Conservation (phyloP, 2,888 invertebrate genomes). For the Agapetus fuscipes region DNA sequence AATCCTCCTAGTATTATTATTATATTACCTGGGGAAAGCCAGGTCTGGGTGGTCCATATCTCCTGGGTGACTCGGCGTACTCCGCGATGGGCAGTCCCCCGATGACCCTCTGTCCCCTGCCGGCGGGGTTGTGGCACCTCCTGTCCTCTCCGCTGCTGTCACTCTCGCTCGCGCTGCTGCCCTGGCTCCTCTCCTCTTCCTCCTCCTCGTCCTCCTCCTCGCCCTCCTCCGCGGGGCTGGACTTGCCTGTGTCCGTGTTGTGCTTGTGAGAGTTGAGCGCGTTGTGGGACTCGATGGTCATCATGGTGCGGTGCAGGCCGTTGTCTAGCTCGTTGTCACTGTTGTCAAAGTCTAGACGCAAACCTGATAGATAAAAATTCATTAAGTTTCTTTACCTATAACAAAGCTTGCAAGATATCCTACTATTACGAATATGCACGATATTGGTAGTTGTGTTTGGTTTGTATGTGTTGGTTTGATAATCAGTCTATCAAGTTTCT, state of each 20-base stretch:
- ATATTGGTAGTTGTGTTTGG: no score
- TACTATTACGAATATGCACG: slow-evolving; percentile 7
- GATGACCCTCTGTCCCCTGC: slow-evolving; percentile 55
- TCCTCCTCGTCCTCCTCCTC: slow-evolving; percentile 21
- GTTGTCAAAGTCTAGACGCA: slow-evolving; percentile 44
- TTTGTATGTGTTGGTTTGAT: no score
- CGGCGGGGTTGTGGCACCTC: slow-evolving; percentile 29
- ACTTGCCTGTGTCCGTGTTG: slow-evolving; percentile 42
- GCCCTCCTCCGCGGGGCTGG: slow-evolving; percentile 22
- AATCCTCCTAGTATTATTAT: no score
- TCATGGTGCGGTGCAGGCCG: slow-evolving; percentile 41
- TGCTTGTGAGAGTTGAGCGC: slow-evolving; percentile 31
- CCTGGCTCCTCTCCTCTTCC: slow-evolving; percentile 30
- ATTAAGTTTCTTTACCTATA: no score
- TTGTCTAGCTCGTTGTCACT: slow-evolving; percentile 44
- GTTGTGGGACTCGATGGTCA: slow-evolving; percentile 11
- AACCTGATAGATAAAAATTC: slow-evolving; percentile 28
- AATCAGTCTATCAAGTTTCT: slow-evolving; percentile 9
- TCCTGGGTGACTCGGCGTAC: slow-evolving; percentile 82
- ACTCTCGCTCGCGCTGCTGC: slow-evolving; percentile 33
- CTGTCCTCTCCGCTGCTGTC: slow-evolving; percentile 29
- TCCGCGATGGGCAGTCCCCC: slow-evolving; percentile 86
- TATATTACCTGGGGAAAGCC: slow-evolving; percentile 75
- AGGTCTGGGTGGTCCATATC: slow-evolving; percentile 77
- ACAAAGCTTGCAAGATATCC: no score